A percentile compares a stretch with the other conserved stretches of the same genome.
Conservation (phyloP, 2,888 invertebrate genomes). For the Scrobipalpa costella region DNA sequence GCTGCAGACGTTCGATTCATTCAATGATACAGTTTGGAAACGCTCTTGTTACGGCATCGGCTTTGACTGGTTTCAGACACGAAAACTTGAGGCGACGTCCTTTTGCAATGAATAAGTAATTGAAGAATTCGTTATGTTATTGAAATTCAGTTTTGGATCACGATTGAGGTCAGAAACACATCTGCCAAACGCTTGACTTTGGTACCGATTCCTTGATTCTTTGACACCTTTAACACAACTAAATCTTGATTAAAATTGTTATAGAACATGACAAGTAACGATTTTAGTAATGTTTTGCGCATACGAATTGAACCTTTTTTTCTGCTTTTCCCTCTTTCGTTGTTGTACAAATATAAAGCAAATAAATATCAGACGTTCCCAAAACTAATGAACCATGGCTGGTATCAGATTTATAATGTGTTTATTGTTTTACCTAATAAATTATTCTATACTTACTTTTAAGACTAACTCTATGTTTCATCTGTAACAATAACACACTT, state of each 20-base stretch:
- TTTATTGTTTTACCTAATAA: not conserved
- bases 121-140: not conserved
- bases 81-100: conserved; percentile 42
- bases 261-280: no score
- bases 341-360: no score
- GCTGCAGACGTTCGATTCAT: conserved; percentile 43
- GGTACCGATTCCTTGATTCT: not conserved
- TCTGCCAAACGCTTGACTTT: not conserved
- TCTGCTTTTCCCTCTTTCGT: no score
- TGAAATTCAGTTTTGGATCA: not conserved
- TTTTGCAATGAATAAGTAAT: conserved; percentile 41
- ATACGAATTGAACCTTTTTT: no score
- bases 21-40: conserved; percentile 48
- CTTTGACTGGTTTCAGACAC: conserved; percentile 57
- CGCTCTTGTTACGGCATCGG: conserved; percentile 58
- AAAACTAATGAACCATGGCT: no score
- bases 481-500: conserved; percentile 9
- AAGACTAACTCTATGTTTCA: not conserved
- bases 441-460: not conserved
- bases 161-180: not conserved
- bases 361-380: no score
- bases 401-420: not conserved
- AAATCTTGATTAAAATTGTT: no score
- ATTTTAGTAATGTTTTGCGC: no score
- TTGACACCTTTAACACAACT: not conserved